phyloP scores from a whole-genome alignment of 2,797 vertebrate species.

The Synaphobranchus kaupii region DNA sequence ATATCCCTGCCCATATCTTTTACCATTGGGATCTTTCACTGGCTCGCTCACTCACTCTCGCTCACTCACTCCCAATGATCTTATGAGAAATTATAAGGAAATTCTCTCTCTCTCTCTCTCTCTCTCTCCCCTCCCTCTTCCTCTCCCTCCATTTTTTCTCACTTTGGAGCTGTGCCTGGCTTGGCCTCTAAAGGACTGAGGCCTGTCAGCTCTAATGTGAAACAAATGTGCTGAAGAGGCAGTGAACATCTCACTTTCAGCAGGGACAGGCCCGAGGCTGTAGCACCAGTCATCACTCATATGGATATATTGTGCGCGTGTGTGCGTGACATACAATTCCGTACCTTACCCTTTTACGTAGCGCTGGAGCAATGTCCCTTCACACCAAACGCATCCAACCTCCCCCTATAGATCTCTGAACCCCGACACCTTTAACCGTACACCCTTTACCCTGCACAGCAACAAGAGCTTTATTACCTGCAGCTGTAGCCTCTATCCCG shows the following conservation, averaged over 20 bases:
- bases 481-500: slow-evolving; percentile 9
- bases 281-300: slow-evolving; percentile 68
- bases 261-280: slow-evolving; percentile 48
- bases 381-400: background rate
- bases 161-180: background rate
- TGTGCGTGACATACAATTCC: background rate
- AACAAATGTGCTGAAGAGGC: slow-evolving; percentile 37
- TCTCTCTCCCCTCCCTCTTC: background rate
- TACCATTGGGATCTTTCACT: background rate
- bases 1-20: background rate
- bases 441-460: background rate
- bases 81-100: background rate
- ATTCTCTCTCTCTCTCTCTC: background rate
- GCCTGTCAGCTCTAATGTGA: slow-evolving; percentile 36
- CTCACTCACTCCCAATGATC: background rate
- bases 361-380: background rate
- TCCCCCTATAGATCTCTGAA: background rate
- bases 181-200: slow-evolving; percentile 29
- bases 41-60: background rate
- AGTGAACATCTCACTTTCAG: slow-evolving; percentile 29
- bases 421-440: background rate
- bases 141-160: background rate
- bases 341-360: background rate
- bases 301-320: slow-evolving; percentile 29
- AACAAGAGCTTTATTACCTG: slow-evolving; percentile 11